A percentile compares a stretch with the other conserved stretches of the same genome.
Conservation (phyloP, 2,888 invertebrate species). For the Lochmaea crataegi region DNA sequence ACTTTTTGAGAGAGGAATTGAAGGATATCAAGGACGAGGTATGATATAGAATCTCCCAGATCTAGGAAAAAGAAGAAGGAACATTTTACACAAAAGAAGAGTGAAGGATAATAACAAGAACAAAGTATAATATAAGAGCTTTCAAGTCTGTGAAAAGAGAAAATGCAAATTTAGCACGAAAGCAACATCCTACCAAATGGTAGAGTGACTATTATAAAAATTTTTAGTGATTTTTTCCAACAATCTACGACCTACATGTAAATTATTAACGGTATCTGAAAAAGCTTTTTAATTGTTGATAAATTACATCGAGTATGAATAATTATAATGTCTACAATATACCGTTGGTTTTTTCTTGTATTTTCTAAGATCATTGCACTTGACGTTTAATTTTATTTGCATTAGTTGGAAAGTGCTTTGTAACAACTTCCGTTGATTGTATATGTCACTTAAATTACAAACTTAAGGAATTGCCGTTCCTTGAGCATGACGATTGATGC, state of each 20-base stretch:
- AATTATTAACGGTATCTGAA: conserved; percentile 15
- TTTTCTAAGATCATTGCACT: conserved; percentile 50
- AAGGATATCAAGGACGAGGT: no score
- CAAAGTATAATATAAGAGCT: no score
- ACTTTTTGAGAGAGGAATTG: no score
- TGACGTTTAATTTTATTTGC: conserved; percentile 52
- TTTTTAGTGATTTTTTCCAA: background rate
- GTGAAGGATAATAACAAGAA: no score
- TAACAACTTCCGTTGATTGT: conserved; percentile 58
- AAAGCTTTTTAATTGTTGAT: conserved; percentile 15
- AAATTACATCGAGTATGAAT: conserved; percentile 12
- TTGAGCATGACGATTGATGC: conserved; percentile 52
- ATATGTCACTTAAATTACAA: conserved; percentile 54
- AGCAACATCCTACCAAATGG: no score
- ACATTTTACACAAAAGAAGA: no score
- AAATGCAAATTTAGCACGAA: no score
- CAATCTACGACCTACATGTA: background rate
- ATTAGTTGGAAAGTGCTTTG: conserved; percentile 52
- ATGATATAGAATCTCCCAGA: no score
- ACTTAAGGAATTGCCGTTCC: conserved; percentile 53
- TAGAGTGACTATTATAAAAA: no score
- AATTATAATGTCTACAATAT: conserved; percentile 20
- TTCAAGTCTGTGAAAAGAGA: no score
- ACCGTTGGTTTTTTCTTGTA: conserved; percentile 38
- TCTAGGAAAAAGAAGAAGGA: no score